These are phyloP conservation scores for Sebastes oblongus DNA, from an alignment of 2,797 vertebrate genomes.

Conservation along the genomic window DNA sequence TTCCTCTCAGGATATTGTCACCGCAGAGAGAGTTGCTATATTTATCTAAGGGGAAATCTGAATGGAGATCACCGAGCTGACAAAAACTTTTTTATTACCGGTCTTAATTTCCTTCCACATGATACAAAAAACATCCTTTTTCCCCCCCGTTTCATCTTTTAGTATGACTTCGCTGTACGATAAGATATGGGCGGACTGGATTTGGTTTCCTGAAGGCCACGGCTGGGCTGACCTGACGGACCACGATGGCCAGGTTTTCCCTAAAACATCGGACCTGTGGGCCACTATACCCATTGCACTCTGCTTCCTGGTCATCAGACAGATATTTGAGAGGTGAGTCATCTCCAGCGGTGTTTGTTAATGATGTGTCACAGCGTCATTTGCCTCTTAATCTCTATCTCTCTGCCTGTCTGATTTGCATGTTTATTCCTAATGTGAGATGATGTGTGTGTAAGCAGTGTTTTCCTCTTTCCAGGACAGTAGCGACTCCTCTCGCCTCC, in stretches of 20 bases:
- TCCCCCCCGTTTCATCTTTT: background rate
- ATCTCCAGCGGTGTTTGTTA: background rate
- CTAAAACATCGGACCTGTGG: slow-evolving; percentile 89
- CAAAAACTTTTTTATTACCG: slow-evolving; percentile 7
- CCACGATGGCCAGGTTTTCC: slow-evolving; percentile 83
- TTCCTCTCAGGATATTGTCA: slow-evolving; percentile 50
- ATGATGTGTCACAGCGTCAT: background rate
- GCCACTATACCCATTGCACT: slow-evolving; percentile 78
- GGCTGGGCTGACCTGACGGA: slow-evolving; percentile 92
- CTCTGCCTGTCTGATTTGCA: background rate
- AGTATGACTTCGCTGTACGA: slow-evolving; percentile 82
- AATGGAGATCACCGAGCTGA: slow-evolving; percentile 5
- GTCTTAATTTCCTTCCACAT: slow-evolving; percentile 31
- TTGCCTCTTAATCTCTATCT: slow-evolving; percentile 5
- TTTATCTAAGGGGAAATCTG: slow-evolving; percentile 28
- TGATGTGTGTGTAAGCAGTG: background rate
- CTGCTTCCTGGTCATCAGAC: slow-evolving; percentile 79
- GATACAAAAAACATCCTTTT: background rate
- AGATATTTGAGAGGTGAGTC: slow-evolving; percentile 82
- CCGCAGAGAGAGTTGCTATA: slow-evolving; percentile 1
- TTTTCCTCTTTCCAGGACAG: slow-evolving; percentile 73
- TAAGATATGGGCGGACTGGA: slow-evolving; percentile 91
- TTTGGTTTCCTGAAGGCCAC: slow-evolving; percentile 92
- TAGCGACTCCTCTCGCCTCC: slow-evolving; percentile 86
- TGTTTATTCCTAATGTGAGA: background rate